A percentile compares a stretch with the other conserved stretches of the same genome.
phyloP scores from a whole-genome alignment of 1,140 invertebrate species.

The Proales similis region DNA sequence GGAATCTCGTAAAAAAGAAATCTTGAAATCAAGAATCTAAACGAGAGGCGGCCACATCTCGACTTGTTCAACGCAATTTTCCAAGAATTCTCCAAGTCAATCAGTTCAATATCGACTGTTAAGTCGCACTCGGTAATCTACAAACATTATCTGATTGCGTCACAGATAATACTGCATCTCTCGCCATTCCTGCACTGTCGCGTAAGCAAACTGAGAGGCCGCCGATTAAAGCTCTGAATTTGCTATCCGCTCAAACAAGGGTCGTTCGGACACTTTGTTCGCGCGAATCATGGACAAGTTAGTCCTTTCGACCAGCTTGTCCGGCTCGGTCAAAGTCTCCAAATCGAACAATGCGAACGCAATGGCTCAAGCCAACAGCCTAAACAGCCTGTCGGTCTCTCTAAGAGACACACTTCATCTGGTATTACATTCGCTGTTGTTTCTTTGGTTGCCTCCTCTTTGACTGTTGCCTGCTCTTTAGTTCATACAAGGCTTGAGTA shows the following conservation, averaged over 20 bases:
- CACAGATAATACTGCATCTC: slow-evolving; percentile 17
- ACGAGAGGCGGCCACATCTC: not conserved
- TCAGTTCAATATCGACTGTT: slow-evolving; percentile 3
- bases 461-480: not conserved
- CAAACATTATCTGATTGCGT: slow-evolving; percentile 27
- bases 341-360: not conserved
- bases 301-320: not conserved
- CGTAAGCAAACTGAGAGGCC: not conserved
- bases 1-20: not conserved
- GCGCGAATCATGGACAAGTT: slow-evolving; percentile 29
- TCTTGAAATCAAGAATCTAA: slow-evolving; percentile 13
- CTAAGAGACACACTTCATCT: slow-evolving; percentile 30
- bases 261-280: slow-evolving; percentile 29
- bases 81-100: slow-evolving; percentile 21
- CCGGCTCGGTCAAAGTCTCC: not conserved
- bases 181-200: slow-evolving; percentile 3
- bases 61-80: slow-evolving; percentile 16
- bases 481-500: slow-evolving; percentile 28
- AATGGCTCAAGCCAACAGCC: slow-evolving; percentile 7
- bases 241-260: not conserved
- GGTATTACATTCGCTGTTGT: not conserved
- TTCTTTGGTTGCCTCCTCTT: not conserved
- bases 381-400: slow-evolving; percentile 25
- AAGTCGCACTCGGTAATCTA: slow-evolving; percentile 18
- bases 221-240: not conserved